A percentile compares a stretch with the other conserved stretches of the same genome.
phyloP scores from a whole-genome alignment of 92 coral and sea anemone species.

The Porites cylindrica region DNA sequence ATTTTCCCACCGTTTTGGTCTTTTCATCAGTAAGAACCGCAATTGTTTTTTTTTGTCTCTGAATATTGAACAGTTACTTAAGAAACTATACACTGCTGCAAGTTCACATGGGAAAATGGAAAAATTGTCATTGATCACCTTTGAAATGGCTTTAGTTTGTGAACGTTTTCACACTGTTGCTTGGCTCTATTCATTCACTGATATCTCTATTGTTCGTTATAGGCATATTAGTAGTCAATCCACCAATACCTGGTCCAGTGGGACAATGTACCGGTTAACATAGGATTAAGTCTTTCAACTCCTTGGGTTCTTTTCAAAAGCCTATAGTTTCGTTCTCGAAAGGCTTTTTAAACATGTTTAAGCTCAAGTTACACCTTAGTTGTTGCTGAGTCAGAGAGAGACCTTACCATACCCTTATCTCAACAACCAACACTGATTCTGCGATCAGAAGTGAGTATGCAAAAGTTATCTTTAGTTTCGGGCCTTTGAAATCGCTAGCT shows the following conservation, averaged over 20 bases:
- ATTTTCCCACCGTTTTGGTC: too few species aligned
- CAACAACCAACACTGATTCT: not conserved
- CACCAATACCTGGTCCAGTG: not conserved
- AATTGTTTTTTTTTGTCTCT: not conserved
- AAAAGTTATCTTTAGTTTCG: not conserved
- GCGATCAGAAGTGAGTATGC: not conserved
- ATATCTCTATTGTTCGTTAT: not conserved
- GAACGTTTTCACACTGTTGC: not conserved
- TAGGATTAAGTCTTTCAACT: slow-evolving; percentile 12
- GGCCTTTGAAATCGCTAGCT: not conserved
- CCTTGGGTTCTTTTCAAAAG: slow-evolving; percentile 1
- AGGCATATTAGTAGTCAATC: not conserved
- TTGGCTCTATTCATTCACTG: not conserved
- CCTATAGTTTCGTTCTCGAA: not conserved
- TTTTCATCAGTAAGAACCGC: too few species aligned
- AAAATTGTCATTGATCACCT: not conserved
- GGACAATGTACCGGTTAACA: not conserved
- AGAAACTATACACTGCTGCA: not conserved
- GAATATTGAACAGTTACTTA: not conserved
- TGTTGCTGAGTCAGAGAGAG: not conserved
- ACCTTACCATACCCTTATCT: not conserved
- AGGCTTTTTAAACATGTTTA: not conserved
- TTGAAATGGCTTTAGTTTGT: not conserved
- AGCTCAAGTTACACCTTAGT: not conserved
- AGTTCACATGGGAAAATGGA: not conserved